phyloP scores from a whole-genome alignment of 2,888 invertebrate species.

The Branchipolynoe longqiensis region DNA sequence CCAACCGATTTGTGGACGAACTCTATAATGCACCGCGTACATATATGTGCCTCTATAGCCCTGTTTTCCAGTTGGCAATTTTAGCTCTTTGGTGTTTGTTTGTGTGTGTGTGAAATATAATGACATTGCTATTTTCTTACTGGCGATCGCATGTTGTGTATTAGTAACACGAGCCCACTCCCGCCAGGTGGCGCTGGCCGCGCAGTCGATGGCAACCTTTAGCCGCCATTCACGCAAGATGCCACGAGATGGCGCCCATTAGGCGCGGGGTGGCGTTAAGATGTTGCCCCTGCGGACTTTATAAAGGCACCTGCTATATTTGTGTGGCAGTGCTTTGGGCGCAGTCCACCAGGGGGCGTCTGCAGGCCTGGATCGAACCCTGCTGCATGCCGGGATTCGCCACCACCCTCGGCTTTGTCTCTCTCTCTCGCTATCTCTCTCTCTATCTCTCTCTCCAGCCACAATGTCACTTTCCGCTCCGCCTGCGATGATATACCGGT shows the following conservation, averaged over 20 bases:
- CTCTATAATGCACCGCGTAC: too few species aligned
- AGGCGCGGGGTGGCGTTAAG: slow-evolving; percentile 1
- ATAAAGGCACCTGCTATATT: background rate
- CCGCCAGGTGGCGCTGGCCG: background rate
- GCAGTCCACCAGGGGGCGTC: too few species aligned
- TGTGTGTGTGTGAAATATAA: too few species aligned
- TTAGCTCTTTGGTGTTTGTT: too few species aligned
- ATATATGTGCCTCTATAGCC: too few species aligned
- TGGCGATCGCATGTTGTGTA: too few species aligned
- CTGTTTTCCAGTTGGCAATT: too few species aligned
- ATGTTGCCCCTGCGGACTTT: slow-evolving; percentile 17
- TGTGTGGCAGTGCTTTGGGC: too few species aligned
- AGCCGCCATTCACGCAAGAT: background rate
- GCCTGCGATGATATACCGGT: too few species aligned
- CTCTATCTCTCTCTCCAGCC: background rate
- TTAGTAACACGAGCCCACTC: background rate
- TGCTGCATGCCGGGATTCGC: background rate
- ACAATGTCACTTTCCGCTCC: background rate
- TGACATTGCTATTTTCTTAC: too few species aligned
- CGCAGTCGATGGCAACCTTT: slow-evolving; percentile 16
- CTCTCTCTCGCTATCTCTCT: background rate
- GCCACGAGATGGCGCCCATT: background rate
- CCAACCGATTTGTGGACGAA: too few species aligned
- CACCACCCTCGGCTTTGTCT: background rate
- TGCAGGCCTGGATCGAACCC: background rate